Evolutionary conservation across 1,140 invertebrate genomes (phyloP).

Genomic region (Coptotermes formosanus): DNA sequence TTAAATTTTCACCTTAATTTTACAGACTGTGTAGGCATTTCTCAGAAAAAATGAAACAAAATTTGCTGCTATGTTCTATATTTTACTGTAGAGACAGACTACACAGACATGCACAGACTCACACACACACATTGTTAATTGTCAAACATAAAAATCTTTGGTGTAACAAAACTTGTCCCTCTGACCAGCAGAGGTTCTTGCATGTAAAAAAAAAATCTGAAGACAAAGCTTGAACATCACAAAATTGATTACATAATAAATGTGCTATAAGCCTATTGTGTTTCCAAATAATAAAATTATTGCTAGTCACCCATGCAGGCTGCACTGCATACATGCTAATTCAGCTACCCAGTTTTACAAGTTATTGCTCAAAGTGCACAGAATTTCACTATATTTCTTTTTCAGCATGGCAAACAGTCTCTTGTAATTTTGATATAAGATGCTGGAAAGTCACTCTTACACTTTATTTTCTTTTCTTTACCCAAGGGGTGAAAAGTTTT

Average conservation of each 20-base stretch:
- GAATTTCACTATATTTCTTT: background rate
- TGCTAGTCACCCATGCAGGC: background rate
- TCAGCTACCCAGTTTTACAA: background rate
- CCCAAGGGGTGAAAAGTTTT: too few species aligned
- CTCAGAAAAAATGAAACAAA: background rate
- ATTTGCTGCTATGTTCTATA: background rate
- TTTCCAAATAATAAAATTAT: conserved; percentile 12
- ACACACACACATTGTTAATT: background rate
- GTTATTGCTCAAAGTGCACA: conserved; percentile 3
- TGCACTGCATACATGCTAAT: background rate
- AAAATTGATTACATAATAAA: background rate
- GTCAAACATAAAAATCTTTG: background rate
- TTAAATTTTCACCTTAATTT: too few species aligned
- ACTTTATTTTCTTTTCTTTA: too few species aligned
- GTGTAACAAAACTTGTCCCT: conserved; percentile 4
- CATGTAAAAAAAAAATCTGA: background rate
- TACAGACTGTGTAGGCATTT: too few species aligned
- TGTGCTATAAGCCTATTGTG: background rate
- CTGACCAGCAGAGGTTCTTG: background rate
- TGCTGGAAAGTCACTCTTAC: too few species aligned
- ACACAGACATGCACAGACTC: background rate
- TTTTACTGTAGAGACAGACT: background rate
- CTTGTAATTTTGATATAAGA: background rate
- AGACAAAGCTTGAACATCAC: background rate
- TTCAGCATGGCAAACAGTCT: background rate